Evolutionary conservation across 2,888 invertebrate species (phyloP).

Genomic region (Brenthis daphne): DNA sequence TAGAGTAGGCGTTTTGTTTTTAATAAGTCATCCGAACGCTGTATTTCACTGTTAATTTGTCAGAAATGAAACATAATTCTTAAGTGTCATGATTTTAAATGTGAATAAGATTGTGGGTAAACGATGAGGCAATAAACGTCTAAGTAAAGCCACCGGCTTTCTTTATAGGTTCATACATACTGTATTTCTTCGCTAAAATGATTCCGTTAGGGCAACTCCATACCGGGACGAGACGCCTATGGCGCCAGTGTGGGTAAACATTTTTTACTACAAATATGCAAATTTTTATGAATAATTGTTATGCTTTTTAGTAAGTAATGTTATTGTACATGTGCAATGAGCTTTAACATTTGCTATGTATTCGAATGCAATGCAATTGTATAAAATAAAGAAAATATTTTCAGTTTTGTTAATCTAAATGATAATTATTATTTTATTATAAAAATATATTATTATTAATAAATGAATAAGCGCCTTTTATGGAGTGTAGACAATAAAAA

Average conservation of each 20-base stretch:
- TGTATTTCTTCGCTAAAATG: constrained; percentile 37
- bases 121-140: background rate
- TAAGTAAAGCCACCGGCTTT: background rate
- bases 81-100: no score
- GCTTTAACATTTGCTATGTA: constrained; percentile 25
- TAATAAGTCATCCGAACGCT: no score
- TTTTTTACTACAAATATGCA: constrained; percentile 33
- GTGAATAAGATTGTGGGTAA: no score
- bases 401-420: no score
- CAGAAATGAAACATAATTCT: no score
- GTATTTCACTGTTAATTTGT: no score
- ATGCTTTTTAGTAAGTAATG: constrained; percentile 34
- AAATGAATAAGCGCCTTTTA: no score
- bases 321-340: constrained; percentile 30
- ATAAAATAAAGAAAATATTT: background rate
- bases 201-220: constrained; percentile 41
- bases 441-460: no score
- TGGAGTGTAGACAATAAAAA: no score
- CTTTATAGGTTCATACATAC: constrained; percentile 30
- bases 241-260: constrained; percentile 37
- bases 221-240: constrained; percentile 37
- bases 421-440: no score
- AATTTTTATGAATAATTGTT: constrained; percentile 28
- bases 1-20: no score
- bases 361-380: background rate